Evolutionary conservation across 2,797 vertebrate genomes (phyloP).

Genomic region (Syngnathus rostellatus): DNA sequence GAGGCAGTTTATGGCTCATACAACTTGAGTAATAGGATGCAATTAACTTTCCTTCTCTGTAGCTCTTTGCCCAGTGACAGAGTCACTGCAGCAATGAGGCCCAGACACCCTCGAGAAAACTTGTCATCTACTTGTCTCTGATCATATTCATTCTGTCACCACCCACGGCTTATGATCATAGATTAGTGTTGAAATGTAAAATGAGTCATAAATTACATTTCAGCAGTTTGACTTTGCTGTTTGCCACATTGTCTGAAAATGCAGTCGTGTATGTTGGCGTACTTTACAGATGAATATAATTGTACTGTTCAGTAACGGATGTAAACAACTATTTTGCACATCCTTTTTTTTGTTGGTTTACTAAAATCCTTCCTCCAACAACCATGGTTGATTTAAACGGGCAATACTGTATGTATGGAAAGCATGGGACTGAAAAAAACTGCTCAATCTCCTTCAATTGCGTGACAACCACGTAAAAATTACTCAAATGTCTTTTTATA

Average conservation of each 20-base stretch:
- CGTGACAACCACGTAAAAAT: neutral
- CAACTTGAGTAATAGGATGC: slow-evolving; percentile 3
- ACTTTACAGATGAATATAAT: neutral
- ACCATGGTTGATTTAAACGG: neutral
- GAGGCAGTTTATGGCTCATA: neutral
- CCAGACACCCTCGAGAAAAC: slow-evolving; percentile 4
- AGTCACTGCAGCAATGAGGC: neutral
- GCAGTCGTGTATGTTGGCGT: neutral
- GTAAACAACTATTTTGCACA: neutral
- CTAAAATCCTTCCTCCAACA: neutral
- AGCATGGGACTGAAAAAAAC: neutral
- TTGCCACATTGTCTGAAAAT: neutral
- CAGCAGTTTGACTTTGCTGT: neutral
- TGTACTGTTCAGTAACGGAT: neutral
- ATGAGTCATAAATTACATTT: neutral
- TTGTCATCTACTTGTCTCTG: slow-evolving; percentile 2
- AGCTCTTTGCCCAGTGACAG: neutral
- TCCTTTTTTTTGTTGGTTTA: neutral
- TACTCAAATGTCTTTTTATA: neutral
- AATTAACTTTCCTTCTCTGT: slow-evolving; percentile 1
- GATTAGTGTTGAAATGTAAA: neutral
- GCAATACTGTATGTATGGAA: neutral
- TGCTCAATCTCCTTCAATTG: neutral
- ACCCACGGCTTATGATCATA: neutral
- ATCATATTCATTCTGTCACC: slow-evolving; percentile 3